Base-by-base conservation (phyloP, 2,113 vertebrate genomes). In the Orycteropus afer region DNA sequence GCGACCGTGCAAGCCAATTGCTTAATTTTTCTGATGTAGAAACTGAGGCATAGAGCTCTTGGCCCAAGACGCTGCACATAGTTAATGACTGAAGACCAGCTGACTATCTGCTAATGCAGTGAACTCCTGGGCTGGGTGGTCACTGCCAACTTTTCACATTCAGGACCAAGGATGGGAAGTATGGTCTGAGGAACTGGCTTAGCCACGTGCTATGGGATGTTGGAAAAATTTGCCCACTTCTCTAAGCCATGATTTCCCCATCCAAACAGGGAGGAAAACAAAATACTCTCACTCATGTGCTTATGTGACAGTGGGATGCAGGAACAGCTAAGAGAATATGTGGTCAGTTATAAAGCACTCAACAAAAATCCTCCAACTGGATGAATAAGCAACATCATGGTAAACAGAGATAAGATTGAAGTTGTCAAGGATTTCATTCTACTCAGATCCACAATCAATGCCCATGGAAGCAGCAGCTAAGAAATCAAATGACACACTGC, bases 91-190 rank as follows among this genome's bases (percentile, higher is more conserved):
- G 40, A 32, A 86, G 53, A n/a, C 7, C 15, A 2, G 3, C 34
- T 32, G 15, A 25, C 32, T 11, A 27, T 5, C 5, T 27, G 27
- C n/a, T 71, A 74, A 47, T 37, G 80, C 34, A 25, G n/a, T 0
- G 1, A 11, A 18, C 13, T 12, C 12, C 11, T 18, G 29, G 32
- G 51, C 59, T 1, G 59, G 59, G 8, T 10, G 59, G 5, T 7
- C 34, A 1, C 7, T 7, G 8, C 0, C 0, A 17, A 18, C 22
- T 67, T 40, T 40, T 65, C 5, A 29, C 8, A 20, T 17, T 0
- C 65, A 37, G 20, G 23, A 11, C 40, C 63, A 45, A 6, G 0
- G 27, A 11, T 13, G n/a, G 53, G 67, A 45, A 8, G 12, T 29
- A 14, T 53, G 76, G 42, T 51, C 25, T 17, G 40, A 42, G 42